Evolutionary conservation across 2,113 vertebrate species (phyloP).

Genomic region (Odobenus rosmarus): DNA sequence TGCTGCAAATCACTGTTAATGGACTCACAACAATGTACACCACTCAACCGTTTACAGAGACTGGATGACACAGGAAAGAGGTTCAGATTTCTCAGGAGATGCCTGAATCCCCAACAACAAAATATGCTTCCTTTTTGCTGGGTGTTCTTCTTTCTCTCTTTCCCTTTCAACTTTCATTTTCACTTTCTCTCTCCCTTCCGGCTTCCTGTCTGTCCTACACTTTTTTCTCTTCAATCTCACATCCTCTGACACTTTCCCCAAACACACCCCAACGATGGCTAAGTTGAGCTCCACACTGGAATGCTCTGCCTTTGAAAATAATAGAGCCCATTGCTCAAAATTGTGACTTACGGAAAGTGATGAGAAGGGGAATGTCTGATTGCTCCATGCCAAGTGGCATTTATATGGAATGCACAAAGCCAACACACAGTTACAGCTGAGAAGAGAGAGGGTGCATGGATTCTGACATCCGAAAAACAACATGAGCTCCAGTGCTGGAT

Average conservation of each 20-base stretch:
- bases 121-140: background rate
- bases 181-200: background rate
- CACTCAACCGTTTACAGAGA: constrained; percentile 66
- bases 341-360: background rate
- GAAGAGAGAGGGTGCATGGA: background rate
- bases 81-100: constrained; percentile 30
- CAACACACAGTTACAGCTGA: background rate
- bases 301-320: background rate
- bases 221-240: background rate
- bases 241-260: background rate
- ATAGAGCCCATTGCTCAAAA: background rate
- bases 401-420: background rate
- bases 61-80: background rate
- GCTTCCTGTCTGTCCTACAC: accelerated
- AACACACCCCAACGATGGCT: accelerated
- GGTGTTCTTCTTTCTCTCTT: background rate
- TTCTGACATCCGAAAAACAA: background rate
- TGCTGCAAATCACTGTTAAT: constrained; percentile 86
- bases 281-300: background rate
- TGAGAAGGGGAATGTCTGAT: background rate
- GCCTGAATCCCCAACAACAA: background rate
- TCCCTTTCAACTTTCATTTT: background rate
- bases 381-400: background rate
- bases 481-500: background rate
- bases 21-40: constrained; percentile 73